These are phyloP conservation scores for Strigops habroptila DNA, from an alignment of 2,113 vertebrate species.

Conservation along the genomic window DNA sequence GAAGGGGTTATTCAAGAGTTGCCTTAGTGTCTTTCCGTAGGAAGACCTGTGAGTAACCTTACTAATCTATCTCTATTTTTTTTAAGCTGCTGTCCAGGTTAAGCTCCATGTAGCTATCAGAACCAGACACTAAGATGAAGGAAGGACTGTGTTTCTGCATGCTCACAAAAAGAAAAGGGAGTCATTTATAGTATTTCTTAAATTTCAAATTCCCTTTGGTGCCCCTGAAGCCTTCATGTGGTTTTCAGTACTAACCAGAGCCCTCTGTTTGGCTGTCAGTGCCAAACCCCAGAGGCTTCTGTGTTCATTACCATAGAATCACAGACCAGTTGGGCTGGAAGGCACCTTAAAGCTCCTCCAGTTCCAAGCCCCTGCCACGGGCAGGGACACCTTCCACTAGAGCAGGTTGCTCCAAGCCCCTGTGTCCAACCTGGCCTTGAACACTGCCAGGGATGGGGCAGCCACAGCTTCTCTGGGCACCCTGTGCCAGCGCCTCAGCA, in stretches of 20 bases:
- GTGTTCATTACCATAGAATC: no score
- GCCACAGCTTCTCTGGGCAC: background rate
- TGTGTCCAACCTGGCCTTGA: background rate
- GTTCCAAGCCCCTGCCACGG: background rate
- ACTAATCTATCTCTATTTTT: background rate
- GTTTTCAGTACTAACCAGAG: background rate
- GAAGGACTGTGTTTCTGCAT: background rate
- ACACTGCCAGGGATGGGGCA: background rate
- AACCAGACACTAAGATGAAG: background rate
- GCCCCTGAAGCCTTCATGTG: background rate
- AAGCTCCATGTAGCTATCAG: background rate
- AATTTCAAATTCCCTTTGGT: background rate
- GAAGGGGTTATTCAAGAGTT: background rate
- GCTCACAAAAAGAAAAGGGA: background rate
- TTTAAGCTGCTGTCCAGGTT: background rate
- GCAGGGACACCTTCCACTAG: rapidly evolving
- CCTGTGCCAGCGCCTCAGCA: no score
- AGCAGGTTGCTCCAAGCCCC: background rate
- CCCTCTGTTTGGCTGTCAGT: background rate
- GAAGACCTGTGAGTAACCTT: background rate
- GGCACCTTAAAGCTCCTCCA: background rate
- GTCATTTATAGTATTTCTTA: background rate
- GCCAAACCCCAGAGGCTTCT: background rate
- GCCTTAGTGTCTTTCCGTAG: background rate
- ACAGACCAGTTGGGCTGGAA: background rate